Conservation (phyloP, 2,888 invertebrate genomes). For the Lasius fuliginosus region DNA sequence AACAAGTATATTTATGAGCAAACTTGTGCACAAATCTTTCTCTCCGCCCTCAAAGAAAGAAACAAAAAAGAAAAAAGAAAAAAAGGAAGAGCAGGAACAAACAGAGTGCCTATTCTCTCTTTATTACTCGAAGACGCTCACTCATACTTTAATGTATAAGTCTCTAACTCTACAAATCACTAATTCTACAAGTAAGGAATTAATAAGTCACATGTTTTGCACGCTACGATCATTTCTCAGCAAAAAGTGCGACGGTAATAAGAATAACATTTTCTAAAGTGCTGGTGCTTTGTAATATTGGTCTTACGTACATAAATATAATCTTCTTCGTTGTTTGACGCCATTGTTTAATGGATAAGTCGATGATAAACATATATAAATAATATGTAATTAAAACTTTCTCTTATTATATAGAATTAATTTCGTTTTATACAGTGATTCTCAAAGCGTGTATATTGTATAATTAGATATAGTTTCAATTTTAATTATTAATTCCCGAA, state of each 20-base stretch:
- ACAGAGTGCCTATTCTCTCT: conserved; percentile 73
- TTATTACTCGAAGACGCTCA: conserved; percentile 66
- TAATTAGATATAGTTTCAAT: conserved; percentile 10
- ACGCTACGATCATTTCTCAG: conserved; percentile 38
- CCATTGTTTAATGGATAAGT: conserved; percentile 2
- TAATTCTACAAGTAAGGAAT: conserved; percentile 28
- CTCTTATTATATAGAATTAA: conserved; percentile 9
- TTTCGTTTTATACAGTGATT: conserved; percentile 4
- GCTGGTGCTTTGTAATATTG: conserved; percentile 2
- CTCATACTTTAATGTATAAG: conserved; percentile 64
- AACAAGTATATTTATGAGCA: conserved; percentile 33
- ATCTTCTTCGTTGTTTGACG: background rate
- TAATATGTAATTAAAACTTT: background rate
- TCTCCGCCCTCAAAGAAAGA: conserved; percentile 62
- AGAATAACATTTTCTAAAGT: conserved; percentile 10
- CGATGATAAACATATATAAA: background rate
- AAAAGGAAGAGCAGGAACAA: conserved; percentile 48
- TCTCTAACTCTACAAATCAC: conserved; percentile 36
- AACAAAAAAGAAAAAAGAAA: background rate
- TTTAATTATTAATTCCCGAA: conserved; percentile 11
- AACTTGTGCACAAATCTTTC: conserved; percentile 63
- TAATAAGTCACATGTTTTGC: conserved; percentile 28
- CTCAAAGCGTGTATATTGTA: background rate
- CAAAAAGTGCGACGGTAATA: conserved; percentile 7
- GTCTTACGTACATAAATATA: background rate